phyloP scores from a whole-genome alignment of 2,888 invertebrate species.

The Sesia apiformis region DNA sequence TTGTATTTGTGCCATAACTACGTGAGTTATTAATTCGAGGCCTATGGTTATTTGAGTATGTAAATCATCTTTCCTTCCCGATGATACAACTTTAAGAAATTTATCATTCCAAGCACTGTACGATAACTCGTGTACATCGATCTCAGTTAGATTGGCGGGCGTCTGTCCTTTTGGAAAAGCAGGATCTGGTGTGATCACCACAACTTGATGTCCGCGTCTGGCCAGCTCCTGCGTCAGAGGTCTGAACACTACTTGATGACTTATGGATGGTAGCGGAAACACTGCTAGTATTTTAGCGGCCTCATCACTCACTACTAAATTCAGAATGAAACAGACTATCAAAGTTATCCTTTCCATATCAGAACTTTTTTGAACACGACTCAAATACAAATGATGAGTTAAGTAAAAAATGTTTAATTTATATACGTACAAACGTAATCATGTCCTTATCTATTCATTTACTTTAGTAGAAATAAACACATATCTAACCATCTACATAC shows the following conservation, averaged over 20 bases:
- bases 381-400: too few species aligned
- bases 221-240: conserved; percentile 27
- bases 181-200: conserved; percentile 40
- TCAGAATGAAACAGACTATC: background rate
- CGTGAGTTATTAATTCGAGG: conserved; percentile 1
- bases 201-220: conserved; percentile 44
- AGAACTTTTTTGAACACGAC: too few species aligned
- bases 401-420: too few species aligned
- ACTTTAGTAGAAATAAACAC: too few species aligned
- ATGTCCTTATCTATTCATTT: too few species aligned
- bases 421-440: too few species aligned
- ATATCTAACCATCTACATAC: too few species aligned
- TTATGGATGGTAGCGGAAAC: conserved; percentile 7
- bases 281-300: conserved; percentile 7
- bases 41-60: background rate
- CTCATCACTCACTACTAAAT: background rate
- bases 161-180: conserved; percentile 11
- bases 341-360: too few species aligned
- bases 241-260: conserved; percentile 9
- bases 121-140: conserved; percentile 28
- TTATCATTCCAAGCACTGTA: conserved; percentile 11
- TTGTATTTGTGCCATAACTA: conserved; percentile 13
- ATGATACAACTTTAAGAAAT: background rate
- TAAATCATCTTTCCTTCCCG: background rate
- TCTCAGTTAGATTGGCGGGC: conserved; percentile 32